These are phyloP conservation scores for Platichthys flesus DNA, from an alignment of 2,113 vertebrate species.

Conservation along the genomic window DNA sequence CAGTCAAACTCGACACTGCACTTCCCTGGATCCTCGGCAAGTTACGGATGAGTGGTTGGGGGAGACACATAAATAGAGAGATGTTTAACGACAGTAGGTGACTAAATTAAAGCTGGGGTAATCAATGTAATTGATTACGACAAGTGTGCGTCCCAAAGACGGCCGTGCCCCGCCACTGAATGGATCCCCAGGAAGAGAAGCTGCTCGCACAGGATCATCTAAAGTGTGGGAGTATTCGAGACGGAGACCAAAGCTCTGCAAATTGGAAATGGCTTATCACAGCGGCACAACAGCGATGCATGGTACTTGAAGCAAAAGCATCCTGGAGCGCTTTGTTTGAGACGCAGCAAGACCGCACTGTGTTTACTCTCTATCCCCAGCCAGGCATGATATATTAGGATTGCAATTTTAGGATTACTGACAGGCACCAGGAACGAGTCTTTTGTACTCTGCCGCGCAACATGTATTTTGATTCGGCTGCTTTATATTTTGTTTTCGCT, in stretches of 20 bases:
- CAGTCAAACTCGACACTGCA: not conserved
- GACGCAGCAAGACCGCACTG: not conserved
- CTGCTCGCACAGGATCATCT: not conserved
- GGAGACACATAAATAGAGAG: not conserved
- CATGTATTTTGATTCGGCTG: no score
- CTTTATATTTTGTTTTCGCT: no score
- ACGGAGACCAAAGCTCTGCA: not conserved
- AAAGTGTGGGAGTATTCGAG: not conserved
- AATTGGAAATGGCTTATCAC: slow-evolving; percentile 2
- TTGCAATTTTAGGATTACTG: not conserved
- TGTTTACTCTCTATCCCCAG: not conserved
- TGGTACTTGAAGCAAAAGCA: slow-evolving; percentile 2
- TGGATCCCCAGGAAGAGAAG: not conserved
- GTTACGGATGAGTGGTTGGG: not conserved
- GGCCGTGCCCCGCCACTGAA: not conserved
- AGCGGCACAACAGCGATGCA: not conserved
- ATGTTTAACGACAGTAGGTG: not conserved
- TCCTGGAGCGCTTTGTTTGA: slow-evolving; percentile 1
- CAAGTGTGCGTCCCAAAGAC: not conserved
- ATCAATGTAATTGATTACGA: not conserved
- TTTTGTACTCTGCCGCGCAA: not conserved
- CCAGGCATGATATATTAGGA: not conserved
- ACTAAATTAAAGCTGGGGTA: not conserved
- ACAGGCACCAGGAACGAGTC: not conserved
- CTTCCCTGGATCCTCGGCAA: not conserved